These are phyloP conservation scores for Carassius carassius DNA, from an alignment of 2,113 vertebrate species.

Conservation along the genomic window DNA sequence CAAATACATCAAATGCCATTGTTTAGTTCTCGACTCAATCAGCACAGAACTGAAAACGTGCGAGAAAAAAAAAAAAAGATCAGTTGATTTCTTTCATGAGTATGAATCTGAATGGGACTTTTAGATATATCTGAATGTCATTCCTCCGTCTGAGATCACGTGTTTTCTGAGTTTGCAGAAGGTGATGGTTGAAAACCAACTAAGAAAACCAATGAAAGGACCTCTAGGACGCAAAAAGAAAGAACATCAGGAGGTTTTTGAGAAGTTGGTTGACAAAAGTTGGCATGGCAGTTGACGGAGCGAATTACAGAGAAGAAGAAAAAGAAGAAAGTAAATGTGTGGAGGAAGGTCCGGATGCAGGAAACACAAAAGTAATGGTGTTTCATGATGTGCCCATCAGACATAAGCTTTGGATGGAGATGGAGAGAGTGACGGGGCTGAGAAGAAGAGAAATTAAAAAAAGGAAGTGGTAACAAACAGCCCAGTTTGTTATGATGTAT, in stretches of 20 bases:
- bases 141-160: not conserved
- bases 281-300: not conserved
- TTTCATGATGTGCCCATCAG: not conserved
- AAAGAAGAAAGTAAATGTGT: not conserved
- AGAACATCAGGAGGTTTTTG: not conserved
- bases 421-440: not conserved
- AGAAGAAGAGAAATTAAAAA: conserved; percentile 45
- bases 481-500: not conserved
- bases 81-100: no score
- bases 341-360: not conserved
- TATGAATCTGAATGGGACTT: no score
- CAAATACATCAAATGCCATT: not conserved
- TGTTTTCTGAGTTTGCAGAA: not conserved
- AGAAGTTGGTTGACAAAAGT: not conserved
- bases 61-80: no score
- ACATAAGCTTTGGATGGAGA: not conserved
- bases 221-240: not conserved
- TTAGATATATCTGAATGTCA: no score
- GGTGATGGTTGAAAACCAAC: not conserved
- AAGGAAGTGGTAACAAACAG: conserved; percentile 22
- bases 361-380: not conserved
- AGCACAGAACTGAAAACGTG: not conserved
- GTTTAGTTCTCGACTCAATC: not conserved
- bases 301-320: conserved; percentile 12
- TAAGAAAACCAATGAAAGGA: no score